A percentile compares a stretch with the other conserved stretches of the same genome.
phyloP scores from a whole-genome alignment of 2,113 vertebrate species.

The Coracopsis vasa region DNA sequence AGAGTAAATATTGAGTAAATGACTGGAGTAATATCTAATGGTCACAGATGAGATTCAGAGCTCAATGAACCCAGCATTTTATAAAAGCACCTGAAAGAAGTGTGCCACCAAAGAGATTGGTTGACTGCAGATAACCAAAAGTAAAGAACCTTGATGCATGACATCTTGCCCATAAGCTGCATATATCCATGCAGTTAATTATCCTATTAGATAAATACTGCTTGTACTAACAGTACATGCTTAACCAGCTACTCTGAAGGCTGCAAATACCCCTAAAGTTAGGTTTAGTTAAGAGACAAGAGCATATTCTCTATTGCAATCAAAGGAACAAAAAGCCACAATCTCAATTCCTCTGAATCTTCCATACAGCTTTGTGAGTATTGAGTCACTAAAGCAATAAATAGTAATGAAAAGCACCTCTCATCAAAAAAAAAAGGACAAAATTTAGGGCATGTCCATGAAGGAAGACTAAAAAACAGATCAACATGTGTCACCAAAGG shows the following conservation, averaged over 20 bases:
- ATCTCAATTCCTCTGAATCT: not conserved
- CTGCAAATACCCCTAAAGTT: not conserved
- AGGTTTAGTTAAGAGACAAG: not conserved
- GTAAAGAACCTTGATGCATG: rapidly evolving
- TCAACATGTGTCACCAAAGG: slow-evolving; percentile 22
- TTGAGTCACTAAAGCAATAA: not conserved
- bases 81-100: not conserved
- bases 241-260: not conserved
- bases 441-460: not conserved
- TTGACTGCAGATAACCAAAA: not conserved
- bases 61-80: rapidly evolving
- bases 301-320: not conserved
- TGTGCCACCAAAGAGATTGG: not conserved
- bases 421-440: not conserved
- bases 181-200: rapidly evolving
- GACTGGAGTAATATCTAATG: rapidly evolving
- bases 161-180: not conserved
- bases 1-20: not conserved
- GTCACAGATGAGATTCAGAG: not conserved
- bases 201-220: not conserved
- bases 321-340: not conserved
- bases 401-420: not conserved
- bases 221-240: not conserved
- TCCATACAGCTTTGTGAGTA: not conserved
- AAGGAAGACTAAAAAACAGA: not conserved